Conservation (phyloP, 2,888 invertebrate genomes). For the Lithophane ornitopus region DNA sequence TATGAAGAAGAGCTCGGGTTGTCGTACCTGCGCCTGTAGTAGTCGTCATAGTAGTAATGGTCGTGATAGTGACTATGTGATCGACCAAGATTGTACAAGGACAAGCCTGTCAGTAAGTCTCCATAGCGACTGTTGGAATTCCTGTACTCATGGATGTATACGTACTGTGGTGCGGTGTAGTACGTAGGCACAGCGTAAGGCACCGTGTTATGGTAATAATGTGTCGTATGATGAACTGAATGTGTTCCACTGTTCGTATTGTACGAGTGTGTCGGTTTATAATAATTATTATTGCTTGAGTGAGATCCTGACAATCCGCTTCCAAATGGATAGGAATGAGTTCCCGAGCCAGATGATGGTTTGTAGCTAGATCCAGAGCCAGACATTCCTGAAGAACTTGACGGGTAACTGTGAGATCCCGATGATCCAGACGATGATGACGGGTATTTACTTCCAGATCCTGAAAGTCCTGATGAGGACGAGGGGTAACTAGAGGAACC, state of each 20-base stretch:
- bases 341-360: constrained; percentile 24
- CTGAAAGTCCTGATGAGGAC: constrained; percentile 20
- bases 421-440: constrained; percentile 18
- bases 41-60: constrained; percentile 85
- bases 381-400: constrained; percentile 32
- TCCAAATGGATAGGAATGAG: constrained; percentile 39
- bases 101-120: constrained; percentile 83
- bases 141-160: constrained; percentile 83
- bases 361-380: constrained; percentile 23
- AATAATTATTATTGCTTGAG: constrained; percentile 31
- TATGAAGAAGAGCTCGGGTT: constrained; percentile 56
- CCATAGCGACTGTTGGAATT: constrained; percentile 83
- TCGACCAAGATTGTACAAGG: constrained; percentile 85
- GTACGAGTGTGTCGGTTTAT: constrained; percentile 58
- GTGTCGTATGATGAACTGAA: constrained; percentile 26
- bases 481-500: constrained; percentile 24
- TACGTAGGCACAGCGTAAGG: constrained; percentile 47
- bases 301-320: constrained; percentile 40
- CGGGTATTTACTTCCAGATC: constrained; percentile 15
- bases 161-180: constrained; percentile 81
- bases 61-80: constrained; percentile 80
- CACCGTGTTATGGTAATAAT: constrained; percentile 33
- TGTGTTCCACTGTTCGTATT: constrained; percentile 58
- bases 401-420: constrained; percentile 20
- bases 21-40: constrained; percentile 80